Base-by-base conservation (phyloP, 2,113 vertebrate genomes). In the Xenopus borealis region DNA sequence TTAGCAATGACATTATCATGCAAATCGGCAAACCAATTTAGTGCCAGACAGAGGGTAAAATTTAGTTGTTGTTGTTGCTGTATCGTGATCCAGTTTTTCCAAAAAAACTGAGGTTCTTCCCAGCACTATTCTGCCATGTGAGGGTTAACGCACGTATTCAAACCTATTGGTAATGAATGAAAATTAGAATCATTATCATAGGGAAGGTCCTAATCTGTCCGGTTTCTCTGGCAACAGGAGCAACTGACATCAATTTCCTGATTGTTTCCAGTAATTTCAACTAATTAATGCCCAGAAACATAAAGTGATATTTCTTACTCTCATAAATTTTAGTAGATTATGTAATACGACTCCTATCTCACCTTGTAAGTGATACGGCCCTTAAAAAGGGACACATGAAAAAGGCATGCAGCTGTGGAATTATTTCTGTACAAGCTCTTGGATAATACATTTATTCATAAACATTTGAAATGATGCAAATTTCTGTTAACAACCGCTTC, bases 251-350 rank as follows among this genome's bases (percentile, higher is more conserved):
- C 73, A 76, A 69, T 76, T 76, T 76, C 73, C 73, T 76, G 73
- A 76, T 76, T 76, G 73, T 76, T 76, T 76, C 73, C 73, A 69
- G 73, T 76, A 76, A 76, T 76, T 76, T 64, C 73, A 53, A 57
- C 73, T 76, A 76, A 76, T 76, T 76, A 76, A 76, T 76, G 73
- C 73, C 73, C 73, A 76, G 73, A 76, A 76, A 76, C 73, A 69
- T 76, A 69, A 76, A 76, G 73, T 76, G 59, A 76, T 76, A 76
- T 76, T 76, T 76, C 73, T 76, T 69, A 63, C 62, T 76, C 73
- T 69, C 73, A 69, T 76, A 76, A 76, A 76, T 76, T 69, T 17
- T 53, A 57, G 59, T 40, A 17, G 73, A 76, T 76, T 76, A 76
- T 76, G 73, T 69, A 76, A 76, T 76, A 76, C 69, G 73, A 76